Evolutionary conservation across 2,797 vertebrate genomes (phyloP).

Genomic region (Parauchenoglanis punctatus): DNA sequence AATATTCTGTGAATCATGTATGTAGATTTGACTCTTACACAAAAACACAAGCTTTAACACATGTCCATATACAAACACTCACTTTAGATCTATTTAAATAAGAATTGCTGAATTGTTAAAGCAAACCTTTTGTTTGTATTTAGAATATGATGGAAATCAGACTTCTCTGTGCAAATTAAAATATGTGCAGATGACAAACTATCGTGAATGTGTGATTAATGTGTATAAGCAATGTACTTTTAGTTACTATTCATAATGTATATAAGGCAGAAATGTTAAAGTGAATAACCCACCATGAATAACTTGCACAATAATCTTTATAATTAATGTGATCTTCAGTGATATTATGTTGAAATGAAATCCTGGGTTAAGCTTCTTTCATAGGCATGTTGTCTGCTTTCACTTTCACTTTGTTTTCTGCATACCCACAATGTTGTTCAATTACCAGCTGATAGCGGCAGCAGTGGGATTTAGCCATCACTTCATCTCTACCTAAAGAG

Average conservation of each 20-base stretch:
- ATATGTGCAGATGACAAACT: conserved; percentile 47
- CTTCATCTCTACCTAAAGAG: not conserved
- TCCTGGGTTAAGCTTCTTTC: not conserved
- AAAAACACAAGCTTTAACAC: conserved; percentile 19
- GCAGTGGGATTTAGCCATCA: not conserved
- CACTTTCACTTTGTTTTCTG: not conserved
- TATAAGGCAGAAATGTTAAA: not conserved
- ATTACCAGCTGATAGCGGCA: not conserved
- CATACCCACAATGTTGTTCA: not conserved
- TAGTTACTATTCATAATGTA: not conserved
- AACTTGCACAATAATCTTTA: not conserved
- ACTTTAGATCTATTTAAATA: conserved; percentile 35
- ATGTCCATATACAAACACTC: not conserved
- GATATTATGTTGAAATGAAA: not conserved
- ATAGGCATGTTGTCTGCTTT: not conserved
- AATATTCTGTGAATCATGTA: conserved; percentile 36
- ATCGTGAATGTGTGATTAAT: not conserved
- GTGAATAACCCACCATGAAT: not conserved
- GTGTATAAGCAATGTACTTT: not conserved
- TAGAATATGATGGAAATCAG: conserved; percentile 69
- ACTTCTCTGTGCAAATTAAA: conserved; percentile 67
- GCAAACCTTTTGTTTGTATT: conserved; percentile 68
- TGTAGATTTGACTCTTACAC: conserved; percentile 22
- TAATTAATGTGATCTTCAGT: not conserved
- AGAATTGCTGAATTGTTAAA: conserved; percentile 6